Evolutionary conservation across 2,113 vertebrate species (phyloP).

Genomic region (Leucosticte australis): DNA sequence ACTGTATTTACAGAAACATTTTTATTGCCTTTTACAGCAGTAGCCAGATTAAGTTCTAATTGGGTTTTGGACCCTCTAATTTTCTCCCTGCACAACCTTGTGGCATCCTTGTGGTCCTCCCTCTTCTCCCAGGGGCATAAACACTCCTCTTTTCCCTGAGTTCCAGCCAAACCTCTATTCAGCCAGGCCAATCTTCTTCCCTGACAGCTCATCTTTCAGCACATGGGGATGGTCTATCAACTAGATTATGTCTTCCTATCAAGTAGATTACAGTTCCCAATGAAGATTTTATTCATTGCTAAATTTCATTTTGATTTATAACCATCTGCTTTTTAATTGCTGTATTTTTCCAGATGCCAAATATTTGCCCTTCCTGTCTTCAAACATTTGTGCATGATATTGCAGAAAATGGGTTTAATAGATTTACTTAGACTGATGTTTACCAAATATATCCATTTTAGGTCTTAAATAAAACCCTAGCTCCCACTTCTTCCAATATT

Average conservation of each 20-base stretch:
- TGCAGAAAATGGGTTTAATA: neutral
- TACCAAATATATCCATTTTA: neutral
- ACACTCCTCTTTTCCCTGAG: neutral
- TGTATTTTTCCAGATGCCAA: neutral
- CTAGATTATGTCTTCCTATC: neutral
- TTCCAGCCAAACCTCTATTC: neutral
- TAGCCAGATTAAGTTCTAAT: neutral
- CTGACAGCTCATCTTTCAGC: neutral
- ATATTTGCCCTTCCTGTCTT: neutral
- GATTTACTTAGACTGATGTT: neutral
- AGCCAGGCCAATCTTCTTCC: neutral
- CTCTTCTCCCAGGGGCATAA: neutral
- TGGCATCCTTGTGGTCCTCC: neutral
- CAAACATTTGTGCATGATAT: neutral
- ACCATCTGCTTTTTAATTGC: neutral
- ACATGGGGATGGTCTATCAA: neutral
- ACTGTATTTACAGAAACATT: neutral
- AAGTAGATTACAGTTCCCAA: neutral
- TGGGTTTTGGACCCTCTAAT: neutral
- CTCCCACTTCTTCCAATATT: neutral
- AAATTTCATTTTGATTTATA: neutral
- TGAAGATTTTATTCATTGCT: neutral
- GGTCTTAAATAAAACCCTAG: neutral
- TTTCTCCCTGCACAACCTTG: neutral
- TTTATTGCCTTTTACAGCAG: neutral